A percentile compares a stretch with the other conserved stretches of the same genome.
These are phyloP conservation scores for Phyllotreta striolata DNA, from an alignment of 2,888 invertebrate species.

Conservation along the genomic window DNA sequence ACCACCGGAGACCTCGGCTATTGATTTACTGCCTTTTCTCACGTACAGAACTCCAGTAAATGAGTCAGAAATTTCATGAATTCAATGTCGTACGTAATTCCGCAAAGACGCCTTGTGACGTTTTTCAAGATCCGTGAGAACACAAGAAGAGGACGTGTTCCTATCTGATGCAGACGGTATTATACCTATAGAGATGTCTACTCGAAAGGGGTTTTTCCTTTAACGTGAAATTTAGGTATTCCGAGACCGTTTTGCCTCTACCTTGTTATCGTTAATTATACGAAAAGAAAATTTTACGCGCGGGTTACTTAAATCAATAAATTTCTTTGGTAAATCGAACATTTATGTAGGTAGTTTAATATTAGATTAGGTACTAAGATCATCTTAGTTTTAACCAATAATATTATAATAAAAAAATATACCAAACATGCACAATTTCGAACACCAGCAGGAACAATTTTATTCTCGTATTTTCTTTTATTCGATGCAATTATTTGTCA, in stretches of 20 bases:
- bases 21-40: constrained; percentile 25
- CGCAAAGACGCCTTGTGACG: constrained; percentile 24
- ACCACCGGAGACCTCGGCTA: constrained; percentile 18
- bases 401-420: no score
- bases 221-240: neutral
- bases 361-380: no score
- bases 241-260: neutral
- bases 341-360: no score
- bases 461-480: no score
- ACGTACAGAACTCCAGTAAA: constrained; percentile 21
- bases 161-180: constrained; percentile 15
- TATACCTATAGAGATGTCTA: neutral
- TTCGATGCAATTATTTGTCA: no score
- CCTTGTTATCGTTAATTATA: no score
- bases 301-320: no score
- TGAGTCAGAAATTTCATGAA: constrained; percentile 24
- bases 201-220: neutral
- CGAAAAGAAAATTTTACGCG: no score
- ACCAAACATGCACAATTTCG: no score
- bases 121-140: constrained; percentile 9
- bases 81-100: constrained; percentile 23
- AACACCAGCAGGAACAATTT: no score
- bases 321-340: no score
- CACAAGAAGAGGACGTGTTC: constrained; percentile 16
- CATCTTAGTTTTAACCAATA: no score